phyloP scores from a whole-genome alignment of 2,888 invertebrate genomes.

The Sphaeridia pumilis region DNA sequence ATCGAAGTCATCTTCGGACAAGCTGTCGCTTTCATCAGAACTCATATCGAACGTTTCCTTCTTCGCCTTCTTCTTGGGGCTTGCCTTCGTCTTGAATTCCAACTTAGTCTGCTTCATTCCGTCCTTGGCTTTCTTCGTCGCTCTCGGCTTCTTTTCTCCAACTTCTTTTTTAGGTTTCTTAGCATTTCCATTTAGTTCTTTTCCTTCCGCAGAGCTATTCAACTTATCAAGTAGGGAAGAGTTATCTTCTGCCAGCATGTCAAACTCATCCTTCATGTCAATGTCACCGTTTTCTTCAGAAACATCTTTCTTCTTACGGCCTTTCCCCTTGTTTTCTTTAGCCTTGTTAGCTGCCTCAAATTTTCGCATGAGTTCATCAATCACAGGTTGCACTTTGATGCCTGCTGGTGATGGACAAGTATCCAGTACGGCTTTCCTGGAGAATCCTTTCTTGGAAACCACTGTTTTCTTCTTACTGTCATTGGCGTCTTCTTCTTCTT shows the following conservation, averaged over 20 bases:
- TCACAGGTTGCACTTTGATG: slow-evolving; percentile 55
- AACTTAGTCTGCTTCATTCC: slow-evolving; percentile 62
- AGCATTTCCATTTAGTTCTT: not conserved
- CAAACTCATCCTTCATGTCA: slow-evolving; percentile 53
- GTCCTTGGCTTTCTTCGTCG: slow-evolving; percentile 20
- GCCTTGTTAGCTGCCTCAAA: slow-evolving; percentile 54
- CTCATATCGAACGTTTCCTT: slow-evolving; percentile 3
- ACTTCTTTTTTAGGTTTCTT: slow-evolving; percentile 16
- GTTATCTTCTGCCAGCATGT: slow-evolving; percentile 49
- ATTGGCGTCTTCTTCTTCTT: slow-evolving; percentile 51
- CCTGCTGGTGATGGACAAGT: slow-evolving; percentile 53
- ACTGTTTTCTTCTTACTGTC: slow-evolving; percentile 35
- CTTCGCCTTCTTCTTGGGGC: slow-evolving; percentile 9
- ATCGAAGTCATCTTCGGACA: not conserved
- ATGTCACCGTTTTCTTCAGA: slow-evolving; percentile 22
- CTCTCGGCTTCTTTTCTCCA: slow-evolving; percentile 16
- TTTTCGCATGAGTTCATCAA: slow-evolving; percentile 64
- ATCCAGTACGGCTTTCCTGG: slow-evolving; percentile 41
- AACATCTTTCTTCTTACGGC: slow-evolving; percentile 30
- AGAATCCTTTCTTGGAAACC: slow-evolving; percentile 45
- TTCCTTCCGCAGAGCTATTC: slow-evolving; percentile 18
- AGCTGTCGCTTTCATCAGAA: slow-evolving; percentile 3
- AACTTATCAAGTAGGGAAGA: slow-evolving; percentile 44
- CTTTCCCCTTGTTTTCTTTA: slow-evolving; percentile 44
- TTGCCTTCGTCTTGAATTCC: slow-evolving; percentile 42